Evolutionary conservation across 1,140 invertebrate species (phyloP), one percentile per base, ranked within the genome.

Genomic region (Ceratina calcarata): DNA sequence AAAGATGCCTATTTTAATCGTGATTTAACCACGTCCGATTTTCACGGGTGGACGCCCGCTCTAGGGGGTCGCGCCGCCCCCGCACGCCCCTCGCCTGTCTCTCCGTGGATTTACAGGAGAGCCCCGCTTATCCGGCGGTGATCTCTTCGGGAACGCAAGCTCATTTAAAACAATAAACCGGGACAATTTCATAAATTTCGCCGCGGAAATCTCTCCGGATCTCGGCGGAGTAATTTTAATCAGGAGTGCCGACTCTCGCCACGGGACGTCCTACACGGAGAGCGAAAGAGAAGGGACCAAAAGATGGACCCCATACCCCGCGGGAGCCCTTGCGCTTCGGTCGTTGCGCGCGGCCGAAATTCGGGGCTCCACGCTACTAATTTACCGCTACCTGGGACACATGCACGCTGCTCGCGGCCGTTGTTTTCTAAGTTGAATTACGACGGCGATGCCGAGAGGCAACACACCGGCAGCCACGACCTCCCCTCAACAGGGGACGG

Each of bases 321-420:
- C 65, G 49, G 75, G 70, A 86, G 74, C 80, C 77, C 82, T 85
- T 58, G 64, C 79, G 37, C 67, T 70, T 24, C 32, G 16, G 76
- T 66, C 66, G 66, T 49, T 75, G 70, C 82, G 66, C 80, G 70
- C 79, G 83, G 74, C 79, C 87, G 84, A 85, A 89, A 83, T 90
- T 83, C 80, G 81, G 80, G 87, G 86, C 89, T 88, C 85, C 80
- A 85, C 79, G 82, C 87, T 86, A 89, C 90, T 90, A 91, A 91
- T 91, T 91, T 89, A 90, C 90, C 88, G 90, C 90, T 90, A 91
- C 90, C 88, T 90, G 89, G 86, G 82, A 80, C 87, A 89, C 85
- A 90, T 88, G 87, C 84, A 80, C 89, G 55, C 55, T 57, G 83
- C 72, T 85, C 68, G 76, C 71, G 62, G 71, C 61, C 81, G 88